Percentiles rank a stretch among this genome's conserved stretches.
Conservation (phyloP, 2,113 vertebrate genomes). For the Eulemur macaco region DNA sequence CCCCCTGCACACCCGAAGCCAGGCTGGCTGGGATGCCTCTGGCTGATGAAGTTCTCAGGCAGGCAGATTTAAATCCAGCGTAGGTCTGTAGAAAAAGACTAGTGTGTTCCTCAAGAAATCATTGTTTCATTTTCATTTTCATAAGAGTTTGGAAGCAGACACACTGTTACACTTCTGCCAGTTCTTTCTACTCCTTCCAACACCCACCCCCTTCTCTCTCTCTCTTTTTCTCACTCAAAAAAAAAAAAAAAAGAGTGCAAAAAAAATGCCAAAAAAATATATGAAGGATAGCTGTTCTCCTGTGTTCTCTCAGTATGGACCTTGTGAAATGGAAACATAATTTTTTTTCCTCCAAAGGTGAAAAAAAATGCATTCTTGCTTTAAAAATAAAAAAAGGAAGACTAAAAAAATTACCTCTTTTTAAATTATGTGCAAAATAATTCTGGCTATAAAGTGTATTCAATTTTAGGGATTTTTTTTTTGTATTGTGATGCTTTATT, state of each 20-base stretch:
- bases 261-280: slow-evolving; percentile 71
- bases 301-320: slow-evolving; percentile 75
- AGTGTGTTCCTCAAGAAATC: slow-evolving; percentile 75
- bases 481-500: slow-evolving; percentile 95
- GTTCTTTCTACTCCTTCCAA: slow-evolving; percentile 80
- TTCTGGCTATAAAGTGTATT: slow-evolving; percentile 88
- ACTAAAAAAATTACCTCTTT: slow-evolving; percentile 88
- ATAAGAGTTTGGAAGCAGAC: slow-evolving; percentile 75
- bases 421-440: slow-evolving; percentile 90
- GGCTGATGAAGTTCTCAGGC: background rate
- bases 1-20: background rate
- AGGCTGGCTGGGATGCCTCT: background rate
- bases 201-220: background rate
- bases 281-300: slow-evolving; percentile 77
- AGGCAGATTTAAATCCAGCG: background rate
- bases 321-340: slow-evolving; percentile 75
- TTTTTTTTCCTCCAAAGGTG: slow-evolving; percentile 78
- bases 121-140: slow-evolving; percentile 67
- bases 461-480: slow-evolving; percentile 84
- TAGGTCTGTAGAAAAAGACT: slow-evolving; percentile 47
- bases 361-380: slow-evolving; percentile 81
- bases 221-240: slow-evolving; percentile 4
- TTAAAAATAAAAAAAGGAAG: slow-evolving; percentile 76
- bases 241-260: slow-evolving; percentile 77
- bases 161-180: slow-evolving; percentile 81